Evolutionary conservation across 2,113 vertebrate species (phyloP), one percentile per base, ranked within the genome.

Genomic region (Melanerpes aurifrons): DNA sequence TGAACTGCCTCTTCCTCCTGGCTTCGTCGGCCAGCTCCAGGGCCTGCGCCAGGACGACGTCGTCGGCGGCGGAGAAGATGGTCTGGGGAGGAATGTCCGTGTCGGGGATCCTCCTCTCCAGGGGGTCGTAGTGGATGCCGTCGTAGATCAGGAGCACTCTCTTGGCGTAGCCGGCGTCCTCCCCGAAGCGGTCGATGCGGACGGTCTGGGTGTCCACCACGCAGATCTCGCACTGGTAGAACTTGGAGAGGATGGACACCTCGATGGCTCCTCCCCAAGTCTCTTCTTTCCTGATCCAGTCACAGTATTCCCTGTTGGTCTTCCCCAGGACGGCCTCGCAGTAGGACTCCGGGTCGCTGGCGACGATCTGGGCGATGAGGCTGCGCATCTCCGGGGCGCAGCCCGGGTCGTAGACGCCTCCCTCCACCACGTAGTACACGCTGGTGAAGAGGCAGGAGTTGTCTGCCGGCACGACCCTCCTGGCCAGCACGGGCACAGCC

Each of bases 401-500:
- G 2, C 97, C 97, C 0, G 98, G 98, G 83, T 99, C 98, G 19
- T 98, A 98, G 47, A 99, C 97, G 1, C 99, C 99, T 0, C 99
- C 99, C 95, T 99, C 99, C 72, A 99, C 98, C 74, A 99, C 99
- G 28, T 99, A 99, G 96, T 96, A 98, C 25, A 99, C 97, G n/a
- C 99, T 99, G 93, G 99, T 99, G 97, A 99, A 99, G 82, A 99
- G 98, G 92, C 99, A 99, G 6, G 99, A 99, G 94, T 99, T 99
- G 96, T 99, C 99, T 6, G 99, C 99, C 0, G 99, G 99, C 24
- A 99, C 99, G 0, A 98, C 97, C 4, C 98, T 98, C 26, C 99
- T 98, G 11, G 97, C 95, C 62, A 99, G 98, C 50, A 97, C 95
- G 0, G 99, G 98, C 18, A 94, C 83, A 3, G 95, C 71, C n/a